Evolutionary conservation across 2,113 vertebrate species (phyloP).

Genomic region (Microcebus tavaratra): DNA sequence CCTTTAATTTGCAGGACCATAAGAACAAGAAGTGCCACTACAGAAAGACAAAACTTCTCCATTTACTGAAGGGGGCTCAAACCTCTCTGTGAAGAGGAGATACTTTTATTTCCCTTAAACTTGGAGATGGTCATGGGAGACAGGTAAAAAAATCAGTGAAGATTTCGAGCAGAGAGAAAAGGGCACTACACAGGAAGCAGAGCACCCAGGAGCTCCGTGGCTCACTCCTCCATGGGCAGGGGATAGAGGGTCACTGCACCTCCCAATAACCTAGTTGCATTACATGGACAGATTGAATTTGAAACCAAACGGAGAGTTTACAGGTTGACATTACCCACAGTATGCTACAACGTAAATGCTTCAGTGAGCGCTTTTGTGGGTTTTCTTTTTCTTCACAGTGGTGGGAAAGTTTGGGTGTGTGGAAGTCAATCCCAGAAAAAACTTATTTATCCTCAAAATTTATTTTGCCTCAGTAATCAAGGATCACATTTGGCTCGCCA

Average conservation of each 20-base stretch:
- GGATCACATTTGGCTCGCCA: neutral
- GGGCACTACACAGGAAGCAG: neutral
- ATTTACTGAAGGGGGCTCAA: neutral
- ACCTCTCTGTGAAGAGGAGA: constrained; percentile 21
- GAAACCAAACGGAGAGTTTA: neutral
- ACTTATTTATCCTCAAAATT: neutral
- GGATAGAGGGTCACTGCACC: rapidly evolving
- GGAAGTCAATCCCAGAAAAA: neutral
- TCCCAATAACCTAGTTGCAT: neutral
- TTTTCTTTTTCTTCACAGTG: neutral
- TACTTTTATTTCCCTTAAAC: constrained; percentile 13
- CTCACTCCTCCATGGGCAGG: neutral
- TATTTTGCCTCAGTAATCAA: constrained; percentile 2
- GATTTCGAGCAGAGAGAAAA: neutral
- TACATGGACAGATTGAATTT: neutral
- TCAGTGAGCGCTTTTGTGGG: neutral
- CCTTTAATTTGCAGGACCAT: neutral
- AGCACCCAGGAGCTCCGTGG: neutral
- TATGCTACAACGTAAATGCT: neutral
- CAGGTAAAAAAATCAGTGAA: neutral
- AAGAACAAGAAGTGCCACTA: neutral
- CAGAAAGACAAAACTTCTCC: neutral
- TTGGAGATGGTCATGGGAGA: neutral
- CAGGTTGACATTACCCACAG: neutral
- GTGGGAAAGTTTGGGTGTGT: neutral